These are phyloP conservation scores for Chamaea fasciata DNA, from an alignment of 2,113 vertebrate species.

Conservation along the genomic window DNA sequence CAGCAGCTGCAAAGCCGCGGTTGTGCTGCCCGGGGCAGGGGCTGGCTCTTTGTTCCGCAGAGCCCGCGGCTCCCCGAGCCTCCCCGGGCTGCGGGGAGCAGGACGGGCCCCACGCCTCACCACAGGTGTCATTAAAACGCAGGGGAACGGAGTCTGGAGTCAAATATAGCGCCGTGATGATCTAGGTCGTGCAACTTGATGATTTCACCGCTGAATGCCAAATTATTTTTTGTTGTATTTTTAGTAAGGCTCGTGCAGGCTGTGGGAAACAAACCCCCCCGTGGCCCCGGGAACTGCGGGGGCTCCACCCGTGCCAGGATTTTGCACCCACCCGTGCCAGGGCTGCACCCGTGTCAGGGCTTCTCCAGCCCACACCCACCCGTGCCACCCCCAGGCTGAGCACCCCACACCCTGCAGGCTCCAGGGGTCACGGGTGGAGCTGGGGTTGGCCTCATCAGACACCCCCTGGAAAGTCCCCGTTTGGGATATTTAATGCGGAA, in stretches of 20 bases:
- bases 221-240: background rate
- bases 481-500: background rate
- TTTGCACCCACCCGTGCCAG: background rate
- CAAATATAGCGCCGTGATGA: background rate
- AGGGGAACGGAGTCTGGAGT: background rate
- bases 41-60: background rate
- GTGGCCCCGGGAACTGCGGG: background rate
- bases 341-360: background rate
- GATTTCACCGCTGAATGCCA: background rate
- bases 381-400: too few relatives aligned
- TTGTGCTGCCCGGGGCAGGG: background rate
- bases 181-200: background rate
- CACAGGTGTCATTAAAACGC: background rate
- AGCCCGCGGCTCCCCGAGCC: background rate
- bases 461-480: accelerated
- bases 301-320: background rate
- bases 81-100: background rate
- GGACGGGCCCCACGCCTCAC: background rate
- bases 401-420: too few relatives aligned
- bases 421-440: accelerated
- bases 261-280: background rate
- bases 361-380: background rate
- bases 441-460: accelerated
- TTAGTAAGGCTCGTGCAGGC: background rate
- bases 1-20: background rate